phyloP scores from a whole-genome alignment of 2,888 invertebrate genomes.

The Drosophila suboccidentalis region DNA sequence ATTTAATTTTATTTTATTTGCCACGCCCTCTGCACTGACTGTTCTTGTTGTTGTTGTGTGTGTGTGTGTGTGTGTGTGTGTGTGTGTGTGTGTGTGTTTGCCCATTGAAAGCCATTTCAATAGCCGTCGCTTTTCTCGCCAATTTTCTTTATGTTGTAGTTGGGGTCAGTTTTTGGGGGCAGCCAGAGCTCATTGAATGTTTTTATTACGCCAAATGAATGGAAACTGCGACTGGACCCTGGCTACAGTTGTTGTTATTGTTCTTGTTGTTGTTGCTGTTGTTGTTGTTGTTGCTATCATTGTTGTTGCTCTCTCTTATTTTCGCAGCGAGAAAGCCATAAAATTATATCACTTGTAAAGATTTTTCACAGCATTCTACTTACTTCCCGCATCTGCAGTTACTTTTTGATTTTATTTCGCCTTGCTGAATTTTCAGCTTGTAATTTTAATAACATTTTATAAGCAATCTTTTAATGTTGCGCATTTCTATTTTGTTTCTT shows the following conservation, averaged over 20 bases:
- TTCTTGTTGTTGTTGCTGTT: conserved; percentile 4
- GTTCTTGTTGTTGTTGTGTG: neutral
- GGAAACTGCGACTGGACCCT: conserved; percentile 53
- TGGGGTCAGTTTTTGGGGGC: conserved; percentile 51
- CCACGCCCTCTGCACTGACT: conserved; percentile 31
- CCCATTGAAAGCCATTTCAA: conserved; percentile 77
- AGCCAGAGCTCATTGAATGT: conserved; percentile 70
- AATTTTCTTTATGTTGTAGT: conserved; percentile 75
- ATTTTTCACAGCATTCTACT: conserved; percentile 41
- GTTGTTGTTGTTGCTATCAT: conserved; percentile 23
- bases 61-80: conserved; percentile 13
- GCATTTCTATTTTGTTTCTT: neutral
- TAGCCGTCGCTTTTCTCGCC: conserved; percentile 80
- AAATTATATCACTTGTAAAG: conserved; percentile 64
- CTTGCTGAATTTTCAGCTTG: conserved; percentile 20
- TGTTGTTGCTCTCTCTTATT: conserved; percentile 47
- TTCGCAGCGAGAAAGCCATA: conserved; percentile 54
- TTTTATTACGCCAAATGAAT: conserved; percentile 78
- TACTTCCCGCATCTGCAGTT: neutral
- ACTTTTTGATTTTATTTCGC: conserved; percentile 16
- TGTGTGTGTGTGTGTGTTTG: conserved; percentile 30
- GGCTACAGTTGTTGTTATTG: conserved; percentile 41
- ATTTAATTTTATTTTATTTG: conserved; percentile 37
- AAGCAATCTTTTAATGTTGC: conserved; percentile 23
- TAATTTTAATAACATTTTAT: conserved; percentile 67